Evolutionary conservation across 2,797 vertebrate species (phyloP).

Genomic region (Fratercula arctica): DNA sequence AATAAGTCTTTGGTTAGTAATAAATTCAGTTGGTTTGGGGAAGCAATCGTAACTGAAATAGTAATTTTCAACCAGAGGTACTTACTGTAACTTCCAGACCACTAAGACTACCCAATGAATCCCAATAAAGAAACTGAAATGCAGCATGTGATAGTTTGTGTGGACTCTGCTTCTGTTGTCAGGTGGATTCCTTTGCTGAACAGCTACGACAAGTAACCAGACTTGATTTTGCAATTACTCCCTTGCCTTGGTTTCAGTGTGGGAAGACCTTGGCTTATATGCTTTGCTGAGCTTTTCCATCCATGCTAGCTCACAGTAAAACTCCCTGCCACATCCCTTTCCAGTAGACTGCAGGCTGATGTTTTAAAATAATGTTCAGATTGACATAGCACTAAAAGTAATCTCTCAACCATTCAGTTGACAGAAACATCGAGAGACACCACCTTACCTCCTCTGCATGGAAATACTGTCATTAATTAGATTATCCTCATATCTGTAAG

Average conservation of each 20-base stretch:
- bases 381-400: not conserved
- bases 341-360: not conserved
- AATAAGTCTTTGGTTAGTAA: conserved; percentile 51
- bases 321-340: not conserved
- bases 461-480: not conserved
- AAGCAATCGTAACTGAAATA: conserved; percentile 1
- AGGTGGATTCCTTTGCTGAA: not conserved
- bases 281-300: not conserved
- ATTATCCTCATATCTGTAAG: not conserved
- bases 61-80: conserved; percentile 19
- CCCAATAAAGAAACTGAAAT: not conserved
- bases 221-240: not conserved
- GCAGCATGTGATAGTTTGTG: not conserved
- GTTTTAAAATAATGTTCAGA: conserved; percentile 18
- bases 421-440: not conserved
- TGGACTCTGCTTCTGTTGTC: not conserved
- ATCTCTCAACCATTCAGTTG: not conserved
- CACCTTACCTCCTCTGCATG: not conserved
- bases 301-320: not conserved
- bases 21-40: conserved; percentile 20
- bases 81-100: conserved; percentile 3
- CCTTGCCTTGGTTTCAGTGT: not conserved
- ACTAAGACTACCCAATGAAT: not conserved
- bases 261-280: not conserved
- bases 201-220: not conserved